Base-by-base conservation (phyloP, 35 echinoderm and acorn worm species). In the Anneissia japonica region DNA sequence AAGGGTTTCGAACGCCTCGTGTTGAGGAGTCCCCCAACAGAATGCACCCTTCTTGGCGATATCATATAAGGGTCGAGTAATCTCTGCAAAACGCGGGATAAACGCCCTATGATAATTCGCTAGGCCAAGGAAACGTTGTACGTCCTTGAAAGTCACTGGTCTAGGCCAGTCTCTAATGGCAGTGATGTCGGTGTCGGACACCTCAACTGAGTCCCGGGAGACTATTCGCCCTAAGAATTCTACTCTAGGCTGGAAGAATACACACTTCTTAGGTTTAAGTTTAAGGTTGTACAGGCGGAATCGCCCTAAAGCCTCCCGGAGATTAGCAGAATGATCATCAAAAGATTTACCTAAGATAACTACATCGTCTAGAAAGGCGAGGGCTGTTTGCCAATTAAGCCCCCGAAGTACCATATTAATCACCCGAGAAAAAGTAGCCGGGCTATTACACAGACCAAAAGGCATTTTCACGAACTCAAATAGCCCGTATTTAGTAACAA, bases 61-160 rank as follows among this genome's bases (percentile, higher is more conserved):
- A 0, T 3, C 37, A 46, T 90, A 90, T n/a, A 90, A 29, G 3
- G 88, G 88, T 30, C 32, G 12, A 4, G 36, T 34, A 0, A 39
- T 36, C n/a, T 90, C 80, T 26, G 88, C 88, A 84, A 76, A 84
- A 32, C 46, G 10, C 39, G 85, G 85, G n/a, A 90, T 82, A 37
- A 90, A 90, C 2, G 74, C n/a, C 1, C 88, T 14, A 36, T 90
- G 88, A 39, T 90, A 90, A 76, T 90, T 90, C 29, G 74, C 88
- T 1, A 90, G 39, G 0, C 88, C 79, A 17, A 83, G 21, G 34
- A 90, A 85, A 26, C 31, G 9, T 77, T 90, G 30, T 19, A 77
- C 73, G 4, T 86, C 84, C 38, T 86, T n/a, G 73, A 39, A 35
- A 7, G 6, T 35, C 0, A 0, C 82, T 11, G 86, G 86, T 17